phyloP scores from a whole-genome alignment of 2,113 vertebrate genomes.

The Cranoglanis bouderius region DNA sequence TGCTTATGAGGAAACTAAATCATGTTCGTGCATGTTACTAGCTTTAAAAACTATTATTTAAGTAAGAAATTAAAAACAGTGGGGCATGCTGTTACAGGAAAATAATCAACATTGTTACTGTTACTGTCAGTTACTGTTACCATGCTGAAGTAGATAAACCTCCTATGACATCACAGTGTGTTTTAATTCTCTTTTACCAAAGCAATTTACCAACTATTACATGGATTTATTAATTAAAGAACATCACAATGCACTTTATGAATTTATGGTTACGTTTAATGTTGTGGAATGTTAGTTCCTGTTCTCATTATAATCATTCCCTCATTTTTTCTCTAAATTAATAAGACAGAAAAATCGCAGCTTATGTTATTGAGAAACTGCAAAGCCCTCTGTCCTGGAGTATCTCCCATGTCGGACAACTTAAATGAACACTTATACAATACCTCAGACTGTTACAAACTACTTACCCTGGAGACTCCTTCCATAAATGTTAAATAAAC shows the following conservation, averaged over 20 bases:
- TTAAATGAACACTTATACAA: not conserved
- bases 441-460: not conserved
- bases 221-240: not conserved
- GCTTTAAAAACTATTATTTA: not conserved
- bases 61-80: not conserved
- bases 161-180: not conserved
- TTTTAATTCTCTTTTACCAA: not conserved
- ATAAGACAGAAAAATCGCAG: not conserved
- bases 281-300: not conserved
- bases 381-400: not conserved
- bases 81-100: not conserved
- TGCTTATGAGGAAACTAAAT: not conserved
- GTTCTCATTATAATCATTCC: not conserved
- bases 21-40: not conserved
- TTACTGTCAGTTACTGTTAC: not conserved
- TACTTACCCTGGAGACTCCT: not conserved
- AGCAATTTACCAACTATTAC: not conserved
- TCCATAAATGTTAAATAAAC: not conserved
- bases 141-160: not conserved
- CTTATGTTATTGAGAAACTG: not conserved
- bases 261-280: not conserved
- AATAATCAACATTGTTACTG: not conserved
- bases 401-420: not conserved
- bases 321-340: not conserved
- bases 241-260: not conserved